Conservation (phyloP, 2,888 invertebrate genomes). For the Drosophila mimetica region DNA sequence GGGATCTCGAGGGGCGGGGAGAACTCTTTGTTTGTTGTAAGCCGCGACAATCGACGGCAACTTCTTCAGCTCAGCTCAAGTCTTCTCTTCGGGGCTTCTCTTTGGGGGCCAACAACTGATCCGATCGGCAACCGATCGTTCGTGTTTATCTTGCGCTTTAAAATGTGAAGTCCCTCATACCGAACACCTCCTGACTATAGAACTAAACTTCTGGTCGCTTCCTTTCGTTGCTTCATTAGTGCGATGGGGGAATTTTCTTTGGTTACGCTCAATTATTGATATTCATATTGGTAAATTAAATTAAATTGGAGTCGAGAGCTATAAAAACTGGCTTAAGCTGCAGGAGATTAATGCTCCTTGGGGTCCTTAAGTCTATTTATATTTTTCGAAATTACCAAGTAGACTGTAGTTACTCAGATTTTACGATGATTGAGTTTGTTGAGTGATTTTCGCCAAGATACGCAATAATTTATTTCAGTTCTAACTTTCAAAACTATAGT, state of each 20-base stretch:
- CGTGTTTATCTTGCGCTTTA: constrained; percentile 73
- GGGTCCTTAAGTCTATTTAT: constrained; percentile 1
- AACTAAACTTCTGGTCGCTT: constrained; percentile 27
- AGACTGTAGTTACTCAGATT: neutral
- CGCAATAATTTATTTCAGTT: too few species aligned
- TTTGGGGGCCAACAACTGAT: constrained; percentile 50
- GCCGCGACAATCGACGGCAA: constrained; percentile 62
- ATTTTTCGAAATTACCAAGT: neutral
- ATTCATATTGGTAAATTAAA: constrained; percentile 43
- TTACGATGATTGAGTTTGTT: constrained; percentile 3
- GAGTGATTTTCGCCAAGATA: neutral
- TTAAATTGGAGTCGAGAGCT: constrained; percentile 27
- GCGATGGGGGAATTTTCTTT: constrained; percentile 11
- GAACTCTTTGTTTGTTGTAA: constrained; percentile 67
- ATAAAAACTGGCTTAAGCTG: constrained; percentile 1
- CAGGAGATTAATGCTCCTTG: constrained; percentile 4
- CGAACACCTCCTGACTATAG: constrained; percentile 17
- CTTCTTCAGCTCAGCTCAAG: constrained; percentile 8
- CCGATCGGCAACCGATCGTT: constrained; percentile 54
- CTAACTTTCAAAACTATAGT: too few species aligned
- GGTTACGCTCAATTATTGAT: constrained; percentile 39
- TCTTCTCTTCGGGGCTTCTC: constrained; percentile 13
- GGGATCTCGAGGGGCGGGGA: neutral
- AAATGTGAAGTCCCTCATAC: constrained; percentile 47
- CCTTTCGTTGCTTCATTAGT: constrained; percentile 41